Evolutionary conservation across 2,113 vertebrate species (phyloP).

Genomic region (Aptenodytes patagonicus): DNA sequence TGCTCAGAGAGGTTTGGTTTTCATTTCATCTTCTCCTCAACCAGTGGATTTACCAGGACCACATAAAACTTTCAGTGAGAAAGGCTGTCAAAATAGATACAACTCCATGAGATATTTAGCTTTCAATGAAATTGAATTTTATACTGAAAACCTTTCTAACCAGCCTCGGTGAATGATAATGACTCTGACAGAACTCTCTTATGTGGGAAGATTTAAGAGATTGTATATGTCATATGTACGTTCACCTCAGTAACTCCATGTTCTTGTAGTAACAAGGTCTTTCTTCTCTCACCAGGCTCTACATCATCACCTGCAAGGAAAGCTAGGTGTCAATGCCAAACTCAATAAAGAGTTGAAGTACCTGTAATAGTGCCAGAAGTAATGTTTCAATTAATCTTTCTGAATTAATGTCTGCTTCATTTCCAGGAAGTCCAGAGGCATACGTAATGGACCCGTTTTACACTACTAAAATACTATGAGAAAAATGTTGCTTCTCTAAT

Average conservation of each 20-base stretch:
- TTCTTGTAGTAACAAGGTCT: background rate
- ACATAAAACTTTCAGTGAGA: background rate
- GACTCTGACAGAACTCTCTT: background rate
- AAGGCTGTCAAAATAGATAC: background rate
- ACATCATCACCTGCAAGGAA: background rate
- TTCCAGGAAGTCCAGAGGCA: slow-evolving; percentile 51
- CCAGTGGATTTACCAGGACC: background rate
- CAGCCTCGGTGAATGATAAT: background rate
- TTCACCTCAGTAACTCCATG: background rate
- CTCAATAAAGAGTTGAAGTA: slow-evolving; percentile 15
- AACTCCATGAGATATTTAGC: background rate
- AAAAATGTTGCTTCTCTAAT: background rate
- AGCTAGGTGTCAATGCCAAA: slow-evolving; percentile 16
- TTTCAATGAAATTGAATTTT: background rate
- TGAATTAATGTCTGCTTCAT: background rate
- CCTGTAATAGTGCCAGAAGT: slow-evolving; percentile 8
- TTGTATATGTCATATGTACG: background rate
- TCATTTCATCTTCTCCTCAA: background rate
- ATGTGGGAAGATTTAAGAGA: background rate
- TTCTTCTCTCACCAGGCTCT: background rate
- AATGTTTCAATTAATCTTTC: slow-evolving; percentile 27
- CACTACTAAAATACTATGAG: background rate
- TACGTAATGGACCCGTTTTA: background rate
- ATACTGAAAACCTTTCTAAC: background rate
- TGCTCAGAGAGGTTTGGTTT: background rate